These are phyloP conservation scores for Thera britannica DNA, from an alignment of 2,888 invertebrate genomes.

Conservation along the genomic window DNA sequence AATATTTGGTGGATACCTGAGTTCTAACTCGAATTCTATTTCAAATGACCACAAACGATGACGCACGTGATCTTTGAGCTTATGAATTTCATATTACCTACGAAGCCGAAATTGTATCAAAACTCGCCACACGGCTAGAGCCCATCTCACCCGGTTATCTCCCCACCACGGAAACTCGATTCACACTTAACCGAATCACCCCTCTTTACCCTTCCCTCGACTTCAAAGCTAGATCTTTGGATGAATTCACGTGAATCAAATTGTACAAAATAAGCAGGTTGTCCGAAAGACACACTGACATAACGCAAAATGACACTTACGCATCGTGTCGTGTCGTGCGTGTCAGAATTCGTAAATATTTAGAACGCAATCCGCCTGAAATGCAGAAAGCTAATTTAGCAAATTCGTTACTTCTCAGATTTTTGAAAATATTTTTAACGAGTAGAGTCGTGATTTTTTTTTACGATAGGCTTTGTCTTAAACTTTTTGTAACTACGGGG, in stretches of 20 bases:
- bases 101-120: slow-evolving; percentile 29
- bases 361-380: no score
- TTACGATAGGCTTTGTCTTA: no score
- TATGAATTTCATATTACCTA: slow-evolving; percentile 28
- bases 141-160: slow-evolving; percentile 29
- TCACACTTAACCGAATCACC: slow-evolving; percentile 33
- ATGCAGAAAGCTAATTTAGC: no score
- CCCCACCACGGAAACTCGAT: slow-evolving; percentile 29
- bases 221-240: slow-evolving; percentile 29
- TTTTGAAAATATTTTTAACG: no score
- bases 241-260: slow-evolving; percentile 3
- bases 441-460: no score
- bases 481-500: no score
- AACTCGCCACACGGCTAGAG: slow-evolving; percentile 24
- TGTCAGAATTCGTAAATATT: no score
- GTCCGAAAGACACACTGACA: not conserved
- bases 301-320: no score
- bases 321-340: no score
- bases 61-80: slow-evolving; percentile 13
- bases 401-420: no score
- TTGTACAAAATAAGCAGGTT: slow-evolving; percentile 6
- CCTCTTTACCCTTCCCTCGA: slow-evolving; percentile 23
- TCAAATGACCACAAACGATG: slow-evolving; percentile 5
- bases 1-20: not conserved
- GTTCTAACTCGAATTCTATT: not conserved